Base-by-base conservation (phyloP, 2,888 invertebrate genomes). In the Eilema depressum region DNA sequence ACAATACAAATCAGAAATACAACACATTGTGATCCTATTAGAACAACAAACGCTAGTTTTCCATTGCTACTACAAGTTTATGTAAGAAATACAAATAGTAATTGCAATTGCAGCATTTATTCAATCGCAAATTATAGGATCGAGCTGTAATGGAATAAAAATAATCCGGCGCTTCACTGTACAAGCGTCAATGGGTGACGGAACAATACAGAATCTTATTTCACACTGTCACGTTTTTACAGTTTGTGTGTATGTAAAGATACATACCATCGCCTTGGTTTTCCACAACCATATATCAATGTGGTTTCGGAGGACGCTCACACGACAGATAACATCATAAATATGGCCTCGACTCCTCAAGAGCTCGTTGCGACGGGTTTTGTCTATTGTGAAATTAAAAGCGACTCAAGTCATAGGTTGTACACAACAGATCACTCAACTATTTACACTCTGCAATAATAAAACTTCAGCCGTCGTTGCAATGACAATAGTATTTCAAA, bases 321-420 rank as follows among this genome's bases (percentile, higher is more conserved):
- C 91, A 94, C 91, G 87, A 92, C 91, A 95, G 96, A 96, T 96
- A 96, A 95, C 95, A 96, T 96, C 95, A 94, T 96, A 96, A 96
- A 96, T 96, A 96, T 96, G 96, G 96, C 96, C 96, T 96, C 93
- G 89, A 91, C 87, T 91, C 89, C 86, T 92, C 88, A 92, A 93
- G 92, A 91, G 89, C 90, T 95, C 90, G 96, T 93, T 94, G 92
- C 91, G 93, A 95, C 92, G 93, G 92, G 94, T 94, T 95, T 93
- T 92, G 92, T 93, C 94, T 94, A 93, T 93, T 93, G 94, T 94
- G 94, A 93, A 93, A 93, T 89, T 86, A 91, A 92, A 89, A 89
- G 85, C 86, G 88, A 92, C 90, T 91, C 85, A 86, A 87, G 85
- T 86, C 82, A 78, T 87, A 83, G 80, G 87, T 85, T 85, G 83